These are phyloP conservation scores for Grus americana DNA, from an alignment of 2,113 vertebrate genomes.

Conservation along the genomic window DNA sequence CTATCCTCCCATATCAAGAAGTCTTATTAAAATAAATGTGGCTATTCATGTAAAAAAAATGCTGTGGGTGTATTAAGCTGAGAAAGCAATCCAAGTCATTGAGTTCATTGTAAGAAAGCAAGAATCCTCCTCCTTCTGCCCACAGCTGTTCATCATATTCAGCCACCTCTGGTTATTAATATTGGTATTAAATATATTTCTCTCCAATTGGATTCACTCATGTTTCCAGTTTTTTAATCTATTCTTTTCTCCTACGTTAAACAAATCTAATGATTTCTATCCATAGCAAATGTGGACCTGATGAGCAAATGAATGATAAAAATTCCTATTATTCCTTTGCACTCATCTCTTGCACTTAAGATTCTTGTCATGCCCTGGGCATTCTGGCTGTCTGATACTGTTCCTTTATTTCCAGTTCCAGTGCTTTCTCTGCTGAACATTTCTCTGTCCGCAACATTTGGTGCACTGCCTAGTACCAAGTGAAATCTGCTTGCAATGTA, in stretches of 20 bases:
- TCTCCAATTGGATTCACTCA: slow-evolving; percentile 24
- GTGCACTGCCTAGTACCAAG: slow-evolving; percentile 34
- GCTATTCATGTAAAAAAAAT: slow-evolving; percentile 48
- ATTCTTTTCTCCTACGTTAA: slow-evolving; percentile 39
- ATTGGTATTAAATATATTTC: slow-evolving; percentile 51
- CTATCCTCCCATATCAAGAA: slow-evolving; percentile 26
- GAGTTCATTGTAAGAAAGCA: slow-evolving; percentile 34
- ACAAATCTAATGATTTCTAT: slow-evolving; percentile 56
- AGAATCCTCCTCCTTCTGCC: slow-evolving; percentile 11
- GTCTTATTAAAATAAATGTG: slow-evolving; percentile 65
- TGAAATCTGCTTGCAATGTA: slow-evolving; percentile 66
- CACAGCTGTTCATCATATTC: slow-evolving; percentile 27
- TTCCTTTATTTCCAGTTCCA: slow-evolving; percentile 48
- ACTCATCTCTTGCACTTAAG: slow-evolving; percentile 40
- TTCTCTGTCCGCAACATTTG: slow-evolving; percentile 34
- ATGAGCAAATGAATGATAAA: slow-evolving; percentile 47
- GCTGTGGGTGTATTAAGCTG: not conserved
- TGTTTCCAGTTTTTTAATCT: slow-evolving; percentile 25
- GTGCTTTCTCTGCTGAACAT: slow-evolving; percentile 15
- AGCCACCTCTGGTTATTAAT: slow-evolving; percentile 41
- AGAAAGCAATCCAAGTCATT: slow-evolving; percentile 29
- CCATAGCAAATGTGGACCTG: slow-evolving; percentile 20
- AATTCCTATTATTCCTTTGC: slow-evolving; percentile 35
- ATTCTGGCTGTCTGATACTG: slow-evolving; percentile 24
- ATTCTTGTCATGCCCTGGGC: slow-evolving; percentile 48